Percentiles rank a stretch among this genome's conserved stretches.
These are phyloP conservation scores for Phalacrocorax pelagicus DNA, from an alignment of 2,113 vertebrate genomes.

Conservation along the genomic window DNA sequence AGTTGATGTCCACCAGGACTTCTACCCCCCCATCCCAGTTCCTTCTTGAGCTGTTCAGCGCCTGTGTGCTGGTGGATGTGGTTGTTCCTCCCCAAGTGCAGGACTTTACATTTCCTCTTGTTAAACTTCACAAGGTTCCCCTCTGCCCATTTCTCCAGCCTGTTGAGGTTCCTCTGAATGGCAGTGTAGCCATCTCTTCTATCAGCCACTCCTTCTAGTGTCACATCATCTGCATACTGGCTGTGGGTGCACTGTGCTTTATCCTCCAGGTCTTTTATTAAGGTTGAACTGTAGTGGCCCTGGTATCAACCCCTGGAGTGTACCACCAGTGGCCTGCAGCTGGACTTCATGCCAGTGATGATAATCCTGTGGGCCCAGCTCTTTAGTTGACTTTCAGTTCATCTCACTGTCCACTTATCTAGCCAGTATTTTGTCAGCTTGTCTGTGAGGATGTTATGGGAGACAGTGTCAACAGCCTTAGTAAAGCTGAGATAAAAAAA, in stretches of 20 bases:
- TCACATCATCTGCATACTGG: not conserved
- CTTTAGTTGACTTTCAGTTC: not conserved
- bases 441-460: not conserved
- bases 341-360: not conserved
- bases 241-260: not conserved
- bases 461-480: not conserved
- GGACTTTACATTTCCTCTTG: not conserved
- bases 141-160: not conserved
- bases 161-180: not conserved
- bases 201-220: not conserved
- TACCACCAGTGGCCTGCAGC: not conserved
- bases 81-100: not conserved
- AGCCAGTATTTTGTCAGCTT: not conserved
- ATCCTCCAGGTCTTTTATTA: not conserved
- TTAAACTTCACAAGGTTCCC: not conserved
- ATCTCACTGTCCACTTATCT: not conserved
- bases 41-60: not conserved
- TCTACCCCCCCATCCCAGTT: not conserved
- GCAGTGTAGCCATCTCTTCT: not conserved
- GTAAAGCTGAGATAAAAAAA: not conserved
- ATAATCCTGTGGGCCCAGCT: not conserved
- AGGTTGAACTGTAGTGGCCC: not conserved
- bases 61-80: not conserved
- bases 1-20: not conserved
- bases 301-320: not conserved